Conservation (phyloP, 1,140 invertebrate genomes). For the Stegodyphus dumicola region DNA sequence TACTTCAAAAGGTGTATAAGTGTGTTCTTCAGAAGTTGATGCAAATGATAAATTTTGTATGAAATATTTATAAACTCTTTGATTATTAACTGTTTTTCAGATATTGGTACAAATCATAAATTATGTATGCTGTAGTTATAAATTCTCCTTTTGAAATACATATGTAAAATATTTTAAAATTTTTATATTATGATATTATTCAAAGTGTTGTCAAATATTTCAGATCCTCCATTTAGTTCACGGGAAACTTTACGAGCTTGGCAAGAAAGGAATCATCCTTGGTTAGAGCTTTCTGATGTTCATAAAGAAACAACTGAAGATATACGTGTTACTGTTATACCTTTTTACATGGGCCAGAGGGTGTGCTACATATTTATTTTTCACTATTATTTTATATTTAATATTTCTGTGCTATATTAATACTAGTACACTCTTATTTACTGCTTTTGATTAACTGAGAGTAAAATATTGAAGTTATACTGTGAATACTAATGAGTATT, state of each 20-base stretch:
- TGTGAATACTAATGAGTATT: too few species aligned
- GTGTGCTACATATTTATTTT: slow-evolving; percentile 57
- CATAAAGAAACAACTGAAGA: slow-evolving; percentile 97
- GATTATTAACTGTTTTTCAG: too few species aligned
- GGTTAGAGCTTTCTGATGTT: slow-evolving; percentile 96
- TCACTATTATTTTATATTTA: not conserved
- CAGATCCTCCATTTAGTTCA: slow-evolving; percentile 86
- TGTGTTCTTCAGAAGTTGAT: too few species aligned
- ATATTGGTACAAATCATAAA: too few species aligned
- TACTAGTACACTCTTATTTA: not conserved
- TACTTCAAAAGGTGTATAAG: too few species aligned
- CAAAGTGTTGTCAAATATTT: slow-evolving; percentile 1
- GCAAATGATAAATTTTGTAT: too few species aligned
- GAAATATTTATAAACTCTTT: too few species aligned
- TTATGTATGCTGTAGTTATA: too few species aligned
- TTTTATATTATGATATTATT: not conserved
- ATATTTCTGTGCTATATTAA: not conserved
- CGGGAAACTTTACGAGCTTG: slow-evolving; percentile 92
- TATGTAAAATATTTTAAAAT: too few species aligned
- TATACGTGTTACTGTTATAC: slow-evolving; percentile 95
- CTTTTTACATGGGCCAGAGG: slow-evolving; percentile 95
- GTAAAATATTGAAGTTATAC: too few species aligned
- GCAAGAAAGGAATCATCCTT: slow-evolving; percentile 98
- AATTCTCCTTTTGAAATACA: too few species aligned
- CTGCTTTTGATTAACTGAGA: not conserved